Base-by-base conservation (phyloP, 2,888 invertebrate genomes). In the Mimas tiliae region DNA sequence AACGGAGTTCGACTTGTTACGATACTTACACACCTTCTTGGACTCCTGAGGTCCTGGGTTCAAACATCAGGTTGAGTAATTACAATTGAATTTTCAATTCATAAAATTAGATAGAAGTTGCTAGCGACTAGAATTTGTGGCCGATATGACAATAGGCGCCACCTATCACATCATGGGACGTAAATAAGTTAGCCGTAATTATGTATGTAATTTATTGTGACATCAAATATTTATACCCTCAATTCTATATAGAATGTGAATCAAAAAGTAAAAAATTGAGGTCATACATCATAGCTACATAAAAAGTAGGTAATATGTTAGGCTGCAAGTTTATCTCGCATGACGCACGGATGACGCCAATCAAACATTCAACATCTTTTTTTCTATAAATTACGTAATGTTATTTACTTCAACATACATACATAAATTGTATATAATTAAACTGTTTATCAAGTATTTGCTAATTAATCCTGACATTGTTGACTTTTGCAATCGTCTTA, bases 271-370 rank as follows among this genome's bases (percentile, higher is more conserved):
- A 50, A 16, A 9, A 50, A 50, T 11, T 19, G 16, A 1, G 38
- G 42, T n/a, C 55, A 34, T 0, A 38, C 38, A 19, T 11, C 7
- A 27, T 16, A 11, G 38, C 38, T n/a, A 16, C 3, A 19, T 50
- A 50, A 50, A 50, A 19, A 50, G 1, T 11, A 19, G 19, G 9
- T 19, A 50, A 16, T 16, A 16, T 27, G 9, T 9, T 38, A 21
- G 19, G 19, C 2, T 55, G 16, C n/a, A 4, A 55, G 52, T 52
- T 58, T 38, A 58, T 58, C 58, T 19, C 12, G 12, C 8, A 58
- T 42, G 58, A 58, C 42, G 58, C 58, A 58, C 58, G 19, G 58
- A 42, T 58, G 42, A 42, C 42, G 58, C 42, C 42, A 42, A 58
- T 19, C 19, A 42, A 58, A 38, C 42, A 38, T 19, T 16, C 6